phyloP scores from a whole-genome alignment of 2,888 invertebrate species.

The Sphecodes monilicornis region DNA sequence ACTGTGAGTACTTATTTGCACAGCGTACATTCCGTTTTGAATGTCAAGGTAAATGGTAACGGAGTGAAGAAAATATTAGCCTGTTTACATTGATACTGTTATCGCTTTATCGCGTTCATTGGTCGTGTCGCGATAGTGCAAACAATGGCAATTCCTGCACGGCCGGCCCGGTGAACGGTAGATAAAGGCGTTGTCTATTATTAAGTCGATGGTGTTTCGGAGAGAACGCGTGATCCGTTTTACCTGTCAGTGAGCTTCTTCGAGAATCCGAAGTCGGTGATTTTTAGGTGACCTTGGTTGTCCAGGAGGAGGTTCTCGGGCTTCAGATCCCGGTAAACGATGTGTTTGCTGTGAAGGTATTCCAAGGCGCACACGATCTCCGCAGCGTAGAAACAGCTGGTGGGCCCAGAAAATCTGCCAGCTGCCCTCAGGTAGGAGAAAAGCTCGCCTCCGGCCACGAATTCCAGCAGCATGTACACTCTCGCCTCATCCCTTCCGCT shows the following conservation, averaged over 20 bases:
- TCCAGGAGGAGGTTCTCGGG: slow-evolving; percentile 98
- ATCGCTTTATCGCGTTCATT: not conserved
- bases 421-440: slow-evolving; percentile 97
- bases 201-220: too few relatives aligned
- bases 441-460: slow-evolving; percentile 98
- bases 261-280: slow-evolving; percentile 99
- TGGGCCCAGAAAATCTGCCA: slow-evolving; percentile 94
- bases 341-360: slow-evolving; percentile 95
- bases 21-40: not conserved
- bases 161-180: not conserved
- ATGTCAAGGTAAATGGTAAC: slow-evolving; percentile 17
- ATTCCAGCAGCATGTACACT: slow-evolving; percentile 99
- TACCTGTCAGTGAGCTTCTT: slow-evolving; percentile 95
- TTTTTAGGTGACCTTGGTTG: slow-evolving; percentile 97
- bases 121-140: not conserved
- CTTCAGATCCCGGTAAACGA: slow-evolving; percentile 95
- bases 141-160: not conserved
- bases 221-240: not conserved
- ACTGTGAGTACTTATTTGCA: not conserved
- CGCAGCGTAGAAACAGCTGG: slow-evolving; percentile 96
- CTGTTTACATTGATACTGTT: not conserved
- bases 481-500: slow-evolving; percentile 95
- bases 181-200: not conserved
- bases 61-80: slow-evolving; percentile 13
- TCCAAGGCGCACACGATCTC: slow-evolving; percentile 98